Base-by-base conservation (phyloP, 2,888 invertebrate species). In the Ormyrus thymus region DNA sequence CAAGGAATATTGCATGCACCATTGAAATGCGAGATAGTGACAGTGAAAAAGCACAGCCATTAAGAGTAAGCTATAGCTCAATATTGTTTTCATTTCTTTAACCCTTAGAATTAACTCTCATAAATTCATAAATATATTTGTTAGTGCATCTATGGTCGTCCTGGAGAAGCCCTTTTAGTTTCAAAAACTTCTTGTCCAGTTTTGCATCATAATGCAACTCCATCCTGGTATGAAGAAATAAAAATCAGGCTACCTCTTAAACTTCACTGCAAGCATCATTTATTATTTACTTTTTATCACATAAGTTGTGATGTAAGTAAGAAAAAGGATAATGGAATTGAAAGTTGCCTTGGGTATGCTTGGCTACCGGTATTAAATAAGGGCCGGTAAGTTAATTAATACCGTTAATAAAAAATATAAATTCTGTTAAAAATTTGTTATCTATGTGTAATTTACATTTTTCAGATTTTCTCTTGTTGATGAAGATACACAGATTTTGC, bases 281-380 rank as follows among this genome's bases (percentile, higher is more conserved):
- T 99, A 76, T 92, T 99, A 72, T 98, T 99, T 91, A 96, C 97
- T 5, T 98, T 99, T 91, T 95, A 96, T 87, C 99, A 99, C 90
- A 96, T 99, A 81, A 97, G 97, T 80, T 98, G 98, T 88, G 96
- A 97, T 90, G 92, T 95, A 82, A 93, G 95, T 70, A 95, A 95
- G 90, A 93, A 93, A 85, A 95, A 95, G 87, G 95, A 95, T 83
- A 93, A 94, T 51, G 94, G 94, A 78, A 92, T 95, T 13, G 96
- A 96, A 89, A 95, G 93, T 82, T 94, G 96, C 85, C 96, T 98
- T 73, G 99, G 99, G 81, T 98, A 96, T 90, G 95, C 98, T 0
- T 99, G 98, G 98, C 91, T 96, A 80, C 97, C 98, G 0, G 91
- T 99, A 59, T 91, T 97, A 71, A 92, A 93, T 82, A 97, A 96